A percentile compares a stretch with the other conserved stretches of the same genome.
Evolutionary conservation across 2,113 vertebrate genomes (phyloP).

Genomic region (Thalassarche chlororhynchos): DNA sequence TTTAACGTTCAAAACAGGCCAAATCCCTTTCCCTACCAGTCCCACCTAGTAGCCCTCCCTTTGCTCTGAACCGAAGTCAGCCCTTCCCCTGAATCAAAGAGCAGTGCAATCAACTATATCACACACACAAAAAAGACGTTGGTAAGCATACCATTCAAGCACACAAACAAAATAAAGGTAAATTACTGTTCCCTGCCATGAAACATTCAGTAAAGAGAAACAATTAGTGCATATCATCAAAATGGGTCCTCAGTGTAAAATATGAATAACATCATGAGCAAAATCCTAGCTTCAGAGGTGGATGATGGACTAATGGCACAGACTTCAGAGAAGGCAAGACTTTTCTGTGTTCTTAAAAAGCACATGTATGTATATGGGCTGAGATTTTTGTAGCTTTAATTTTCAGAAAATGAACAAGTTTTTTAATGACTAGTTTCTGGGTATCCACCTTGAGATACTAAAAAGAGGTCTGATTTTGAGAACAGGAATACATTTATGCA

Average conservation of each 20-base stretch:
- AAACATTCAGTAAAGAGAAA: background rate
- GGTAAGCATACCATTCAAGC: accelerated
- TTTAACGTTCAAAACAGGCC: background rate
- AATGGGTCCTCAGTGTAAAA: background rate
- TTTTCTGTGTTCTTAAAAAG: background rate
- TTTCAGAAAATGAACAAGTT: background rate
- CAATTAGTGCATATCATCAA: background rate
- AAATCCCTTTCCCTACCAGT: background rate
- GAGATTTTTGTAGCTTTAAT: background rate
- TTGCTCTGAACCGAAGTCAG: background rate
- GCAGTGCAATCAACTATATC: background rate
- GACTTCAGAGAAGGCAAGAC: background rate
- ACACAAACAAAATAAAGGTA: background rate
- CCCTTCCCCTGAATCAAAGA: background rate
- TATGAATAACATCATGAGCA: background rate
- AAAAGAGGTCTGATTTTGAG: background rate
- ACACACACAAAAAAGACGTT: background rate
- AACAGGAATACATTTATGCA: background rate
- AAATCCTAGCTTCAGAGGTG: background rate
- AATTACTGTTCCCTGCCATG: background rate
- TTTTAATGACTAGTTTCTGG: background rate
- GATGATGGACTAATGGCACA: background rate
- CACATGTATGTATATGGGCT: accelerated
- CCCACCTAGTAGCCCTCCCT: background rate
- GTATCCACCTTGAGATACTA: background rate